Base-by-base conservation (phyloP, 2,797 vertebrate genomes). In the Falco rusticolus region DNA sequence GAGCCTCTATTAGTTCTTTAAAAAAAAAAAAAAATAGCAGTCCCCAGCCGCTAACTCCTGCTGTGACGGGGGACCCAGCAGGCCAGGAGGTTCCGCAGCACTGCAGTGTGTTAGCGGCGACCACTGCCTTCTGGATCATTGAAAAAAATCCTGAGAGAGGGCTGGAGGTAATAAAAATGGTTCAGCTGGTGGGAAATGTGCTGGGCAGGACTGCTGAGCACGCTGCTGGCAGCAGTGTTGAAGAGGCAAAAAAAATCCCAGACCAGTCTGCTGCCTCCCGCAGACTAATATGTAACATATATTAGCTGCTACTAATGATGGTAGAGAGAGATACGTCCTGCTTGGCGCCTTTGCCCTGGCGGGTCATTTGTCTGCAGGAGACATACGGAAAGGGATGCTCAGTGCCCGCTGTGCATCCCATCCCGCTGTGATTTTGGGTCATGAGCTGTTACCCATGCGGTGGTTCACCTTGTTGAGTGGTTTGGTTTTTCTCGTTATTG, bases 391-490 rank as follows among this genome's bases (percentile, higher is more conserved):
- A 20, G 69, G 51, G 60, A 29, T 11, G 2, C 25, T 28, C 2
- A 0, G 13, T 5, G 16, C 0, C 43, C 51, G 0, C 72, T 39
- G 31, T 1, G 8, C 37, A 39, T 39, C 37, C 37, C 21, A 45
- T 56, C 81, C 64, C 43, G 17, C 24, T 48, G 65, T 68, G 75
- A 6, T 47, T 14, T 70, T 3, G 16, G 76, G 59, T n/a, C 65
- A 15, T 2, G 4, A 51, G 37, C 61, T 54, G 85, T 68, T n/a
- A 54, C 25, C 56, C 16, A 6, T 4, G 16, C 11, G 17, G 19
- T 1, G 1, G 12, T 59, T 90, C 12, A 18, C 53, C 50, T 47
- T 15, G 2, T 54, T 48, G 81, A 60, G 75, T 53, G 53, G 10
- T 69, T 16, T 79, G 63, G 1, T 22, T 77, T 87, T 69, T 90